Base-by-base conservation (phyloP, 2,888 invertebrate species). In the Conops quadrifasciatus region DNA sequence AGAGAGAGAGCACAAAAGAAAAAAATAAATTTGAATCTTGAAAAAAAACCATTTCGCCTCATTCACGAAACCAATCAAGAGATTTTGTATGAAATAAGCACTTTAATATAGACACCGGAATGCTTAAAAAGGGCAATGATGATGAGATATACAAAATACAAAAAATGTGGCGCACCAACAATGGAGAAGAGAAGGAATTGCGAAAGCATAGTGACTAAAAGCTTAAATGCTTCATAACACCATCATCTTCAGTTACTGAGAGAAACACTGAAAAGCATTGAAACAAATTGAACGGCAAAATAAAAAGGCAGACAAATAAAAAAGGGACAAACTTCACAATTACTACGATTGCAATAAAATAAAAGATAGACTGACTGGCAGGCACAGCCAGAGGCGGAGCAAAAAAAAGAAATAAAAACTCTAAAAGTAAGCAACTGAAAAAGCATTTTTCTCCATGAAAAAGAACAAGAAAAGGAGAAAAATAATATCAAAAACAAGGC, bases 221-320 rank as follows among this genome's bases (percentile, higher is more conserved):
- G 36, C 9, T 36, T 9, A 36, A 36, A 36, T 36, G 36, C 36
- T 36, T 36, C 36, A 7, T 36, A 36, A 36, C 36, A 36, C 36
- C 9, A 36, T 36, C 36, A 36, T 36, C n/a, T n/a, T n/a, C 36
- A 36, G 36, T 36, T 7, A 36, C 36, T 36, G 9, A 36, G 9
- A 36, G n/a, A n/a, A n/a, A n/a, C n/a, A n/a, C n/a, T n/a, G n/a
- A n/a, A n/a, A n/a, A 36, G 36, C 36, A 36, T 36, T 24, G 26
- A 24, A 36, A 36, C 66, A 66, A 66, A 66, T 66, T 53, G 66
- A 36, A 66, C 56, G 53, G 15, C 49, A 68, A 49, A 60, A 49
- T 28, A 62, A 49, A 68, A 68, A 56, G 36, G 56, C 7, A 26
- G 16, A 5, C 24, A 59, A 47, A 58, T 45, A 59, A 68, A 60